phyloP scores from a whole-genome alignment of 2,888 invertebrate species.

The Synergus japonicus region DNA sequence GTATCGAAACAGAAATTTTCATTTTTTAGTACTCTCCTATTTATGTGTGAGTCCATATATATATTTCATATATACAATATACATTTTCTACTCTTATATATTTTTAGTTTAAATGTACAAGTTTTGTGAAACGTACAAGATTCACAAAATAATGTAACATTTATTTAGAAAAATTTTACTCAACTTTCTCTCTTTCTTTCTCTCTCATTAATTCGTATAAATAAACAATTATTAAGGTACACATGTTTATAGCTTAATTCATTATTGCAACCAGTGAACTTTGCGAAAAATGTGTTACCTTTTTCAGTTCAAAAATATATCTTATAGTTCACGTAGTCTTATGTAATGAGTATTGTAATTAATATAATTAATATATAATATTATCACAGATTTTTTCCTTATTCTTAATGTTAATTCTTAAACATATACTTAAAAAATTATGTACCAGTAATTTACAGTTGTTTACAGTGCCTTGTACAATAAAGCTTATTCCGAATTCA shows the following conservation, averaged over 20 bases:
- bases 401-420: neutral
- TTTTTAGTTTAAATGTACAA: neutral
- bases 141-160: neutral
- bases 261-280: conserved; percentile 21
- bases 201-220: neutral
- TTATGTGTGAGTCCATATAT: no score
- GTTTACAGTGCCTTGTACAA: no score
- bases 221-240: conserved; percentile 19
- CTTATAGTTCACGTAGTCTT: neutral
- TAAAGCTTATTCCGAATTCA: neutral
- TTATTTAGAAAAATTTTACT: neutral
- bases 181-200: neutral
- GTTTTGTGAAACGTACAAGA: neutral
- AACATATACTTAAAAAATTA: neutral
- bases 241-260: neutral
- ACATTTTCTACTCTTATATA: no score
- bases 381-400: conserved; percentile 25
- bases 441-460: neutral
- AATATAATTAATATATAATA: neutral
- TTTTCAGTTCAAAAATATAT: neutral
- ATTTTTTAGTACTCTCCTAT: no score
- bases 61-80: no score
- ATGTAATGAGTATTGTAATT: neutral
- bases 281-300: neutral
- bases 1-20: no score